phyloP scores from a whole-genome alignment of 2,113 vertebrate genomes.

The Chlamydotis undulata region DNA sequence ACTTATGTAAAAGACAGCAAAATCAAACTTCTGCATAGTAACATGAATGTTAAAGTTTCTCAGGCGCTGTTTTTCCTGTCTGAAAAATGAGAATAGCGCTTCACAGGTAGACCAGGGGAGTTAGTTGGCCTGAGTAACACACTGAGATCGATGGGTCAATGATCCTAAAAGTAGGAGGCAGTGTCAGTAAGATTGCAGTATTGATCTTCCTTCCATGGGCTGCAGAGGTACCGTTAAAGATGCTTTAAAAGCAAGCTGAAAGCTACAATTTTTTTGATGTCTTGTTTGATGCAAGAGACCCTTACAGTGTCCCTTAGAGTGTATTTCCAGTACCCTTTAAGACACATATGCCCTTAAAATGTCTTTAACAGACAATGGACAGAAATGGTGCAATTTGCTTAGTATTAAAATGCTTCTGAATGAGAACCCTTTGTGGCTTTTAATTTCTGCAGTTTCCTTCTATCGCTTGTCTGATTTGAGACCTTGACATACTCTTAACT shows the following conservation, averaged over 20 bases:
- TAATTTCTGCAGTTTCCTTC: neutral
- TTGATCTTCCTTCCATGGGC: neutral
- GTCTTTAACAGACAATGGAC: neutral
- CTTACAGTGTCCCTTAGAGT: neutral
- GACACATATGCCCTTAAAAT: neutral
- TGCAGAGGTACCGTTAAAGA: neutral
- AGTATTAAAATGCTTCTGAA: neutral
- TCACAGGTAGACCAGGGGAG: neutral
- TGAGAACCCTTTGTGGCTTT: neutral
- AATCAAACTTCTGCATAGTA: neutral
- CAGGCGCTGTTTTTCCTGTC: neutral
- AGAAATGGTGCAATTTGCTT: neutral
- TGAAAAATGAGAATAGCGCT: neutral
- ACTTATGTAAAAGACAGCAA: neutral
- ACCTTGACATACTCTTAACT: neutral
- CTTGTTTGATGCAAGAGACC: neutral
- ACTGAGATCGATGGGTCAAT: neutral
- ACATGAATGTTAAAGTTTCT: neutral
- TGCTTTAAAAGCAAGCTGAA: neutral
- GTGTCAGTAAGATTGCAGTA: neutral
- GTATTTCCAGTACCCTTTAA: neutral
- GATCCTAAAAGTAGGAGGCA: neutral
- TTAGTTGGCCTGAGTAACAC: neutral
- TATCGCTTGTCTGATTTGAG: neutral
- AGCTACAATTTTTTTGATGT: neutral